Conservation (phyloP, 2,797 vertebrate genomes). For the Anabas testudineus region DNA sequence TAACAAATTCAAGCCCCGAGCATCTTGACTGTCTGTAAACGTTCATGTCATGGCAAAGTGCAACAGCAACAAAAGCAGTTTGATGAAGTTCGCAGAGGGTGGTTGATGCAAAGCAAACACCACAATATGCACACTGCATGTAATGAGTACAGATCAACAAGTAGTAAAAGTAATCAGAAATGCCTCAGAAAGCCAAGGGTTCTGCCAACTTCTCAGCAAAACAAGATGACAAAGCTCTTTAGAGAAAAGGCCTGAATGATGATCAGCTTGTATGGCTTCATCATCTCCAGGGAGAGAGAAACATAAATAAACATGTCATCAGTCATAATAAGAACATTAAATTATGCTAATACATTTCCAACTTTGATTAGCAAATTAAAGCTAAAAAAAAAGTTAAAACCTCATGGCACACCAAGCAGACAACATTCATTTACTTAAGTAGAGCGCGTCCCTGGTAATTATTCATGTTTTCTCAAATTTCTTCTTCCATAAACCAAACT, state of each 20-base stretch:
- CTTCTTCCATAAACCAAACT: constrained; percentile 12
- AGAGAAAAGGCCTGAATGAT: constrained; percentile 49
- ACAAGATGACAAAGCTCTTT: constrained; percentile 54
- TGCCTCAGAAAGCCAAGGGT: constrained; percentile 21
- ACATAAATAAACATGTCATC: constrained; percentile 70
- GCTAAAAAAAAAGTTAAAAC: constrained; percentile 31
- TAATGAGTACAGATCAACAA: constrained; percentile 54
- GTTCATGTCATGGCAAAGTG: constrained; percentile 8
- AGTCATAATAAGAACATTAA: constrained; percentile 37
- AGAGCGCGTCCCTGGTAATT: constrained; percentile 28
- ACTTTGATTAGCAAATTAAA: constrained; percentile 64
- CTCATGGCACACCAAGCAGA: constrained; percentile 27
- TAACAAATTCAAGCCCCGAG: constrained; percentile 24
- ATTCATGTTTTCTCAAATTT: constrained; percentile 21
- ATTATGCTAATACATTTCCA: constrained; percentile 51
- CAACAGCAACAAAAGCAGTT: constrained; percentile 35
- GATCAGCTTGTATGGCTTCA: constrained; percentile 39
- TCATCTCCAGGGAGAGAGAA: constrained; percentile 40
- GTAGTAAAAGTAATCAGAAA: constrained; percentile 50
- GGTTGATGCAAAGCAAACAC: constrained; percentile 50
- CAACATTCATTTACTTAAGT: constrained; percentile 39
- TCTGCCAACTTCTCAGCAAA: constrained; percentile 41
- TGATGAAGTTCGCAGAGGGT: constrained; percentile 33
- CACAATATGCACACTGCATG: constrained; percentile 9
- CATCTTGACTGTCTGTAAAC: constrained; percentile 15